phyloP scores from a whole-genome alignment of 2,797 vertebrate species.

The Lophius americanus region DNA sequence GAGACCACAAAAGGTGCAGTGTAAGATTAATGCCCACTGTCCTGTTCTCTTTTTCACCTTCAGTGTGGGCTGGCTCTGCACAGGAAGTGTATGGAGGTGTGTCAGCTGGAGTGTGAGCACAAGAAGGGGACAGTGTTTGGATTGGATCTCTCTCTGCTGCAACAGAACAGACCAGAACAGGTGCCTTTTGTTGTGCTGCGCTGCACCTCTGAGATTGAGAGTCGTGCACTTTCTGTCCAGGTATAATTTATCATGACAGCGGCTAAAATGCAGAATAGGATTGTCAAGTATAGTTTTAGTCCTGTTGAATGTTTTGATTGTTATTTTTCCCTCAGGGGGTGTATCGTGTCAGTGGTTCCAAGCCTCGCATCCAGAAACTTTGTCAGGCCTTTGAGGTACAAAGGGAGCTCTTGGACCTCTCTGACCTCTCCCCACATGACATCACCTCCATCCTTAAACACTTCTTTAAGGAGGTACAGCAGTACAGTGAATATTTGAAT shows the following conservation, averaged over 20 bases:
- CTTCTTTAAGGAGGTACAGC: slow-evolving; percentile 93
- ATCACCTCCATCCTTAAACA: slow-evolving; percentile 91
- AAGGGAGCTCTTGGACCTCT: slow-evolving; percentile 88
- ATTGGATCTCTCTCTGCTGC: slow-evolving; percentile 82
- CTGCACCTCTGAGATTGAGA: slow-evolving; percentile 91
- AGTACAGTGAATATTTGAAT: not conserved
- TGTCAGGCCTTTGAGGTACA: slow-evolving; percentile 91
- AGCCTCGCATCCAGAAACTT: slow-evolving; percentile 89
- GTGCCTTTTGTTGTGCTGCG: slow-evolving; percentile 88
- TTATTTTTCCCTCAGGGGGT: slow-evolving; percentile 82
- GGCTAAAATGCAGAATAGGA: not conserved
- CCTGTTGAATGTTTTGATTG: slow-evolving; percentile 3
- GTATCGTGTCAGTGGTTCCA: slow-evolving; percentile 92
- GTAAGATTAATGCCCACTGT: not conserved
- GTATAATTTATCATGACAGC: slow-evolving; percentile 64
- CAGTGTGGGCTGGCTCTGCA: slow-evolving; percentile 91
- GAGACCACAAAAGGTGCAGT: not conserved
- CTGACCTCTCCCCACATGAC: slow-evolving; percentile 91
- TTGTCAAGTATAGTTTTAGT: not conserved
- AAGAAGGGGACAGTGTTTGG: slow-evolving; percentile 86
- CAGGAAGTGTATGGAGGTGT: slow-evolving; percentile 92
- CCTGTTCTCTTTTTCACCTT: not conserved
- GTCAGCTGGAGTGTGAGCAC: slow-evolving; percentile 88
- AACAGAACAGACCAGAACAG: slow-evolving; percentile 80
- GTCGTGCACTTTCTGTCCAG: slow-evolving; percentile 87